Evolutionary conservation across 2,113 vertebrate species (phyloP).

Genomic region (Sitta europaea): DNA sequence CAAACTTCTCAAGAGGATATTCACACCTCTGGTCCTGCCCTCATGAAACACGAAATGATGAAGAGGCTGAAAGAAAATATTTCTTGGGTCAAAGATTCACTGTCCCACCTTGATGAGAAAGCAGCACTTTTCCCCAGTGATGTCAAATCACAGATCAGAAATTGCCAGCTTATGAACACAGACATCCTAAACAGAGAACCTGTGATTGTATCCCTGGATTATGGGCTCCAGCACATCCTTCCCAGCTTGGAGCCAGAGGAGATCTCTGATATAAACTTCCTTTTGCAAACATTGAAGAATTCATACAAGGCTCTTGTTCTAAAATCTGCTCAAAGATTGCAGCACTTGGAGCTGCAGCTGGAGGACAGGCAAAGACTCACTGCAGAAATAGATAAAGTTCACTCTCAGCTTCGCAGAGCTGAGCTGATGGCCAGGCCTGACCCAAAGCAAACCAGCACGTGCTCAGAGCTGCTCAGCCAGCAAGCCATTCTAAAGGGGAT

Average conservation of each 20-base stretch:
- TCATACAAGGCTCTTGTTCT: constrained; percentile 77
- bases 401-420: constrained; percentile 70
- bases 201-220: constrained; percentile 68
- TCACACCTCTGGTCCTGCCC: constrained; percentile 39
- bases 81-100: constrained; percentile 76
- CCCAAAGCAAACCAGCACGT: constrained; percentile 2
- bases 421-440: constrained; percentile 45
- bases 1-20: constrained; percentile 25
- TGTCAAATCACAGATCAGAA: constrained; percentile 80
- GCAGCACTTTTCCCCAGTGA: constrained; percentile 81
- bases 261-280: constrained; percentile 64
- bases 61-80: constrained; percentile 77
- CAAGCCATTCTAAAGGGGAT: constrained; percentile 66
- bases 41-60: constrained; percentile 70
- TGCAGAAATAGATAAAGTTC: constrained; percentile 76
- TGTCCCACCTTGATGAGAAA: constrained; percentile 64
- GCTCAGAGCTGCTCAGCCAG: constrained; percentile 64
- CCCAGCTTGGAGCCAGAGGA: constrained; percentile 69
- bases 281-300: constrained; percentile 73
- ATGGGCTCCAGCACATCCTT: constrained; percentile 70
- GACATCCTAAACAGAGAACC: constrained; percentile 75
- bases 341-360: constrained; percentile 79
- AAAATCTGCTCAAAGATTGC: constrained; percentile 73
- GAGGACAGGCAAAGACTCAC: constrained; percentile 80
- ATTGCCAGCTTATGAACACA: constrained; percentile 74